Evolutionary conservation across 2,888 invertebrate species (phyloP).

Genomic region (Agrotis segetum): DNA sequence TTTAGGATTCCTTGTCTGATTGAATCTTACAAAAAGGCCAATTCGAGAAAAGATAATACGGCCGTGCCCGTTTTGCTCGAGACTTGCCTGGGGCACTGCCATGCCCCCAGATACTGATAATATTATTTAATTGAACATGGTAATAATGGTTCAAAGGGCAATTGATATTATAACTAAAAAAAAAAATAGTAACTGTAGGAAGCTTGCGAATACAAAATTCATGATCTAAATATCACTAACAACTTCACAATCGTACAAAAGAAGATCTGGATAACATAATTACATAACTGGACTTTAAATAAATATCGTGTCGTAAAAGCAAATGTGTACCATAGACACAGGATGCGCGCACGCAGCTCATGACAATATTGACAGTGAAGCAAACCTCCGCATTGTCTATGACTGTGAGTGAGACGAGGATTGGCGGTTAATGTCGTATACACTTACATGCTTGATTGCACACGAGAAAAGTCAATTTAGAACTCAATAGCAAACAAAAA

Average conservation of each 20-base stretch:
- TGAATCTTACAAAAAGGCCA: no score
- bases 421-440: conserved; percentile 46
- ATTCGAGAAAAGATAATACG: no score
- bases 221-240: no score
- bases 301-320: conserved; percentile 42
- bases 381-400: conserved; percentile 68
- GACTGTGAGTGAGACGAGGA: conserved; percentile 61
- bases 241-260: no score
- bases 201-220: no score
- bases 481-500: conserved; percentile 11
- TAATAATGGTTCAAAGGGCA: not conserved
- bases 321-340: conserved; percentile 44
- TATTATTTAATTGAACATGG: not conserved
- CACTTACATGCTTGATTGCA: conserved; percentile 30
- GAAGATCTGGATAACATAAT: not conserved
- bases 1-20: no score
- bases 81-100: no score
- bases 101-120: no score
- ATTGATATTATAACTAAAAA: not conserved
- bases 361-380: conserved; percentile 81
- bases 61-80: no score
- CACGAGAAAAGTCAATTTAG: conserved; percentile 20
- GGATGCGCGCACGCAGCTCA: conserved; percentile 69
- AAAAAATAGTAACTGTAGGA: no score
- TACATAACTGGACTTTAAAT: not conserved